Percentiles rank a stretch among this genome's conserved stretches.
Conservation (phyloP, 2,797 vertebrate genomes). For the Odontamblyopus lacepedii region DNA sequence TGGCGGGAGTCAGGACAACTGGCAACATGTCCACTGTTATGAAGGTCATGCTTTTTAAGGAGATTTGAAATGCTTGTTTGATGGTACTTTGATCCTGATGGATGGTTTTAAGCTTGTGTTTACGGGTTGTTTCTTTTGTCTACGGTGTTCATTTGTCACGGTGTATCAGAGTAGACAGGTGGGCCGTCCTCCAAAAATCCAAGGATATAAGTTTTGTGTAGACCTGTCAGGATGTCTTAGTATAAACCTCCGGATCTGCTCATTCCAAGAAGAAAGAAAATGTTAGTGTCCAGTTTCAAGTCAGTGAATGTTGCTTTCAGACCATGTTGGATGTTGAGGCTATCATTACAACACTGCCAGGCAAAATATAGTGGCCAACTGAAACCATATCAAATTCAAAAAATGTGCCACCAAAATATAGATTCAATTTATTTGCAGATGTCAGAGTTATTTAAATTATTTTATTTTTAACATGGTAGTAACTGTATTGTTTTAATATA, state of each 20-base stretch:
- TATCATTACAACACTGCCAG: not conserved
- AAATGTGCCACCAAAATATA: not conserved
- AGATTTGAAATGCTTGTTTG: constrained; percentile 48
- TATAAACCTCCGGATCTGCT: constrained; percentile 33
- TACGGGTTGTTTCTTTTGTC: constrained; percentile 19
- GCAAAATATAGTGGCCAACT: not conserved
- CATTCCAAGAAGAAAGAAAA: constrained; percentile 24
- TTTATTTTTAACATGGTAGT: too few species aligned
- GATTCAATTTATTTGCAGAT: too few species aligned
- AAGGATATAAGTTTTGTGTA: constrained; percentile 22
- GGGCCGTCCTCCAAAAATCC: constrained; percentile 25
- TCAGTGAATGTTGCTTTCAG: constrained; percentile 28
- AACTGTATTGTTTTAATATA: too few species aligned
- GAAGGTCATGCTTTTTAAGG: constrained; percentile 32
- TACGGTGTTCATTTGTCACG: constrained; percentile 24
- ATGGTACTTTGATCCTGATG: constrained; percentile 48
- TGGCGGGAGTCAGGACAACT: constrained; percentile 23
- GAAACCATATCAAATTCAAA: not conserved
- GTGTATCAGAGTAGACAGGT: constrained; percentile 29
- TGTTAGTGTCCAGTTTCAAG: constrained; percentile 14
- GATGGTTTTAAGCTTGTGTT: constrained; percentile 54
- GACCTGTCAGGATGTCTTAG: constrained; percentile 28
- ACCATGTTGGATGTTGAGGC: constrained; percentile 3
- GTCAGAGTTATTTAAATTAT: too few species aligned
- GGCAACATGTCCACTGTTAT: constrained; percentile 33